A percentile compares a stretch with the other conserved stretches of the same genome.
phyloP scores from a whole-genome alignment of 1,140 invertebrate genomes.

The Gonioctena quinquepunctata region DNA sequence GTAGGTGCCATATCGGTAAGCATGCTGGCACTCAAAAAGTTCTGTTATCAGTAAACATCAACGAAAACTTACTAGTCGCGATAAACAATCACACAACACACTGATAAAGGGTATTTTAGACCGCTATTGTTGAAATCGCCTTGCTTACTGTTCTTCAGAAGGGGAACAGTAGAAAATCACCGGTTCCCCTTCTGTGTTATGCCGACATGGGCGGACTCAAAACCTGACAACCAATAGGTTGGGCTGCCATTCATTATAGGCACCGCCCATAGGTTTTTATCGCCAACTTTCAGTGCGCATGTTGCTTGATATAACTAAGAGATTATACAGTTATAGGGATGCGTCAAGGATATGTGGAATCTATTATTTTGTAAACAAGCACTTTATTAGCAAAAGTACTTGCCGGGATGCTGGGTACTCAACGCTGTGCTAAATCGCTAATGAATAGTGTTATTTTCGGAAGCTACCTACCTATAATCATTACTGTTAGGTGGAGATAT shows the following conservation, averaged over 20 bases:
- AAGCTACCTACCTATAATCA: too few relatives aligned
- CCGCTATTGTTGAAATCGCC: constrained; percentile 54
- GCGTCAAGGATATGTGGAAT: constrained; percentile 32
- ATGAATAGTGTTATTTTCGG: constrained; percentile 47
- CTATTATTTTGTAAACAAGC: constrained; percentile 54
- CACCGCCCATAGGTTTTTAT: constrained; percentile 40
- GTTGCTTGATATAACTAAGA: constrained; percentile 29
- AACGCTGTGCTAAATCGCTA: constrained; percentile 10
- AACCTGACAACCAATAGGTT: constrained; percentile 40
- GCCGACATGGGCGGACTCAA: constrained; percentile 29
- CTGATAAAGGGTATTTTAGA: constrained; percentile 33
- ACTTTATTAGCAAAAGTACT: constrained; percentile 49
- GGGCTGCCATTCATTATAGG: constrained; percentile 47
- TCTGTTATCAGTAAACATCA: constrained; percentile 13
- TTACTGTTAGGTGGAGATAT: too few relatives aligned
- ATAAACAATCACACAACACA: constrained; percentile 37
- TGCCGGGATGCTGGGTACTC: constrained; percentile 28
- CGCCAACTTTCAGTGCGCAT: constrained; percentile 31
- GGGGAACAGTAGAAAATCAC: constrained; percentile 52
- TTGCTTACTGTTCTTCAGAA: constrained; percentile 54
- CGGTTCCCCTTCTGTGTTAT: constrained; percentile 50
- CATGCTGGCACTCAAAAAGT: constrained; percentile 47
- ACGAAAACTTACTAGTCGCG: constrained; percentile 25
- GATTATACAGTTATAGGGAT: constrained; percentile 41
- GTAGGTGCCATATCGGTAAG: constrained; percentile 63